A percentile compares a stretch with the other conserved stretches of the same genome.
Conservation (phyloP, 2,797 vertebrate species). For the Danionella dracula region DNA sequence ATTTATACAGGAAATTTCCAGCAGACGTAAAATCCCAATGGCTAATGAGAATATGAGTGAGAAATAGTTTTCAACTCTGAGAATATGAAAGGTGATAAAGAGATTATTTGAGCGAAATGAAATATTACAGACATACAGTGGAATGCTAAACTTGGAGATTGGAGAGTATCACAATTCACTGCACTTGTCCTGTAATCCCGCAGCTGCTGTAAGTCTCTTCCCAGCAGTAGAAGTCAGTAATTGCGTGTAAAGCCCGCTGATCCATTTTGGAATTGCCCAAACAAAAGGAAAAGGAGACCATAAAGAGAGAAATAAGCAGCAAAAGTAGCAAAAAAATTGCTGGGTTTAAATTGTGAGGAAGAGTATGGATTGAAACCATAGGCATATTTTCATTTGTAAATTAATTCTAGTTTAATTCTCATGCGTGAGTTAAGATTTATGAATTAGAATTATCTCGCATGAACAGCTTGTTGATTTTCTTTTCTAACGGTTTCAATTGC, state of each 20-base stretch:
- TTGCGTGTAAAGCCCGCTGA: constrained; percentile 46
- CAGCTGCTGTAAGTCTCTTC: not conserved
- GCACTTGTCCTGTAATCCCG: not conserved
- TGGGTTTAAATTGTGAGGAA: constrained; percentile 45
- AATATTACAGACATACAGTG: not conserved
- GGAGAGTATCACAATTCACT: not conserved
- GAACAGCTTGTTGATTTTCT: no score
- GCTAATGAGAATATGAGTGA: not conserved
- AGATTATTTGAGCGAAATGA: not conserved
- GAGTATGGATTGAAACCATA: not conserved
- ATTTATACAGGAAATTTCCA: constrained; percentile 6
- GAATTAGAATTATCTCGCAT: no score
- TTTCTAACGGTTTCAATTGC: no score
- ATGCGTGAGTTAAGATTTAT: no score
- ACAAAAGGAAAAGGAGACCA: constrained; percentile 40
- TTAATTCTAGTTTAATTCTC: no score
- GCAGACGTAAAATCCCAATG: not conserved
- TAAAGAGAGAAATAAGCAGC: constrained; percentile 43
- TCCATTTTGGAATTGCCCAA: constrained; percentile 54
- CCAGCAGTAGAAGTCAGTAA: constrained; percentile 37
- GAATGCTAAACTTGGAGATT: not conserved
- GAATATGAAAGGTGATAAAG: not conserved
- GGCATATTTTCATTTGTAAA: no score
- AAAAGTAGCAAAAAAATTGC: constrained; percentile 41
- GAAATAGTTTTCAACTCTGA: constrained; percentile 3